phyloP scores from a whole-genome alignment of 2,113 vertebrate species.

The Dinomys branickii region DNA sequence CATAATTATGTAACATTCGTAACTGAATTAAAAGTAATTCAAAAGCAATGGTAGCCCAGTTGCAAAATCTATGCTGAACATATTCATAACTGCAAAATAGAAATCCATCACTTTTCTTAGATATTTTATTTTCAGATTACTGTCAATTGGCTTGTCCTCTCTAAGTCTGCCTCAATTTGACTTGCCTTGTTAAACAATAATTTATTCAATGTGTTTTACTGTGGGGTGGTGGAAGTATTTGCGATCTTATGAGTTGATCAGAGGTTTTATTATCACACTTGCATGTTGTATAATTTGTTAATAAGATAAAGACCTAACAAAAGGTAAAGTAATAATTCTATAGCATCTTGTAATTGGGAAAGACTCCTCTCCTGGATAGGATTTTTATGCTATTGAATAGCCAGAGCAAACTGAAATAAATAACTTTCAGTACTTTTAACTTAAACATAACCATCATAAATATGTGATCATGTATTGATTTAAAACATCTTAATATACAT shows the following conservation, averaged over 20 bases:
- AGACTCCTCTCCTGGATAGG: neutral
- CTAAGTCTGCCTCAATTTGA: neutral
- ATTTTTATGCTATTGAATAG: neutral
- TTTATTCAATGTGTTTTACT: neutral
- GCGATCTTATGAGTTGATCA: neutral
- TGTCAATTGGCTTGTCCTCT: neutral
- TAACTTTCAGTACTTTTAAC: neutral
- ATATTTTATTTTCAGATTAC: neutral
- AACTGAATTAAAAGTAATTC: neutral
- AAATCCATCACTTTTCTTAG: neutral
- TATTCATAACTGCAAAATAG: too few species aligned
- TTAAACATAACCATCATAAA: neutral
- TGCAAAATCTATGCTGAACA: neutral
- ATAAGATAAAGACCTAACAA: neutral
- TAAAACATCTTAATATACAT: constrained; percentile 18
- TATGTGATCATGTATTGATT: neutral
- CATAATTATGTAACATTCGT: neutral
- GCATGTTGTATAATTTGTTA: neutral
- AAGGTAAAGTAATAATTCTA: neutral
- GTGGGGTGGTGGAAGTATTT: neutral
- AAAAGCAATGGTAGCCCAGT: neutral
- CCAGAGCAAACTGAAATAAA: neutral
- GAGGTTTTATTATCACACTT: neutral
- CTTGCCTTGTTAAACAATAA: neutral
- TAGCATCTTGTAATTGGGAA: neutral